These are phyloP conservation scores for Dilophus febrilis DNA, from an alignment of 2,888 invertebrate genomes.

Conservation along the genomic window DNA sequence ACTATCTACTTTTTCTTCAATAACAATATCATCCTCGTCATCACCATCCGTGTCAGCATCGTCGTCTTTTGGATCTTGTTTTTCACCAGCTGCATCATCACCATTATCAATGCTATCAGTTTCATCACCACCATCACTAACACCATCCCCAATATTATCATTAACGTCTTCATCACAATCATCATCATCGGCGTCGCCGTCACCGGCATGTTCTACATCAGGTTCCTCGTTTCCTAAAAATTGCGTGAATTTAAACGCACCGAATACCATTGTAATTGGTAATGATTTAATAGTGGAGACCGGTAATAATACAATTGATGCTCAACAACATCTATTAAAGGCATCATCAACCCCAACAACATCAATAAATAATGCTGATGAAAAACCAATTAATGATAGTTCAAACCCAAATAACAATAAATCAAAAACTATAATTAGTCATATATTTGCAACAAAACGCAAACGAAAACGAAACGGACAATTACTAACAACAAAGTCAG, in stretches of 20 bases:
- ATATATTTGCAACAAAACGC: slow-evolving; percentile 38
- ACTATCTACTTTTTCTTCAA: slow-evolving; percentile 7
- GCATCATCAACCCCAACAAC: slow-evolving; percentile 19
- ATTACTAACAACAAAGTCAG: too few relatives aligned
- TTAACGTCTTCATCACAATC: slow-evolving; percentile 2
- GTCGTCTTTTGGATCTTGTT: background rate
- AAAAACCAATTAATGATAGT: slow-evolving; percentile 18
- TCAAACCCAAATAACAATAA: too few relatives aligned
- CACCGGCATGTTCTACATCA: too few relatives aligned
- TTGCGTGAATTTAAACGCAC: too few relatives aligned
- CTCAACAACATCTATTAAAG: slow-evolving; percentile 38
- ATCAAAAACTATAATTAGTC: slow-evolving; percentile 48
- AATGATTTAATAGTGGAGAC: slow-evolving; percentile 12
- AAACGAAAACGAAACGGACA: too few relatives aligned
- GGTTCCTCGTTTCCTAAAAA: too few relatives aligned
- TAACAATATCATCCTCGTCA: slow-evolving; percentile 4
- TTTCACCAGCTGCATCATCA: too few relatives aligned
- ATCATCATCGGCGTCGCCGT: too few relatives aligned
- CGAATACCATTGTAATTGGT: background rate
- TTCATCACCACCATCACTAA: slow-evolving; percentile 5
- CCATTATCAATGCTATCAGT: slow-evolving; percentile 2
- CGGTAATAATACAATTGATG: slow-evolving; percentile 17
- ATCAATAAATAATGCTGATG: slow-evolving; percentile 18
- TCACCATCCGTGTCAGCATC: slow-evolving; percentile 2
- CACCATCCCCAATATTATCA: too few relatives aligned